These are phyloP conservation scores for Autographa pulchrina DNA, from an alignment of 2,888 invertebrate species.

Conservation along the genomic window DNA sequence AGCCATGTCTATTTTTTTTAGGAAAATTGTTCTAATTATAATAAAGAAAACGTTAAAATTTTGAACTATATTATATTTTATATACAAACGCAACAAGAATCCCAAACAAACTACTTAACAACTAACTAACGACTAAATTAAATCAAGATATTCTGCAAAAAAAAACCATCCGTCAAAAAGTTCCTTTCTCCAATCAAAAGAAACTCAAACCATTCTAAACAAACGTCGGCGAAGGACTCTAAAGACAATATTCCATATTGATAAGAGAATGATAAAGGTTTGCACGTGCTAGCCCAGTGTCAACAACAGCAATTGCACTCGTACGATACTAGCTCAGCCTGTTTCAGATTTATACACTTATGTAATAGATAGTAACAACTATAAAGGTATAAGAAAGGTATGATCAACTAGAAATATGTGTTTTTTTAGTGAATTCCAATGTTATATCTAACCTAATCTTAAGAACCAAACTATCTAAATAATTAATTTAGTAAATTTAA, in stretches of 20 bases:
- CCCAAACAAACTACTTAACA: not conserved
- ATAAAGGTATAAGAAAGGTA: not conserved
- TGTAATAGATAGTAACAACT: too few species aligned
- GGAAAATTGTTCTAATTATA: too few species aligned
- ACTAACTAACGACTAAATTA: not conserved
- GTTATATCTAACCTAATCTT: too few species aligned
- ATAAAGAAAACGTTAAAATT: too few species aligned
- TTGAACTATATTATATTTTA: too few species aligned
- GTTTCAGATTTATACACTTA: constrained; percentile 35
- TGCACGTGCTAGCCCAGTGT: constrained; percentile 51
- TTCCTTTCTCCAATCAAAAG: not conserved
- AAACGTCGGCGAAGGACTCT: constrained; percentile 8
- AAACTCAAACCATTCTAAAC: not conserved
- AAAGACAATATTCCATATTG: constrained; percentile 46
- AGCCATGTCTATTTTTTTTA: too few species aligned
- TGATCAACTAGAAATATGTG: too few species aligned
- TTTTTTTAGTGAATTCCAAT: too few species aligned
- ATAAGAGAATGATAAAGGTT: constrained; percentile 53
- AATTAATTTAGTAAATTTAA: too few species aligned
- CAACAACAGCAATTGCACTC: constrained; percentile 32
- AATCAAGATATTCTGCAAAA: not conserved
- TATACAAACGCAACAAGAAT: too few species aligned
- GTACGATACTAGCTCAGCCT: constrained; percentile 24
- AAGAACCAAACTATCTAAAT: too few species aligned
- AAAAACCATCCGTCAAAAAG: not conserved